Evolutionary conservation across 2,888 invertebrate species (phyloP), one percentile per base, ranked within the genome.

Genomic region (Drosophila acutilabella): DNA sequence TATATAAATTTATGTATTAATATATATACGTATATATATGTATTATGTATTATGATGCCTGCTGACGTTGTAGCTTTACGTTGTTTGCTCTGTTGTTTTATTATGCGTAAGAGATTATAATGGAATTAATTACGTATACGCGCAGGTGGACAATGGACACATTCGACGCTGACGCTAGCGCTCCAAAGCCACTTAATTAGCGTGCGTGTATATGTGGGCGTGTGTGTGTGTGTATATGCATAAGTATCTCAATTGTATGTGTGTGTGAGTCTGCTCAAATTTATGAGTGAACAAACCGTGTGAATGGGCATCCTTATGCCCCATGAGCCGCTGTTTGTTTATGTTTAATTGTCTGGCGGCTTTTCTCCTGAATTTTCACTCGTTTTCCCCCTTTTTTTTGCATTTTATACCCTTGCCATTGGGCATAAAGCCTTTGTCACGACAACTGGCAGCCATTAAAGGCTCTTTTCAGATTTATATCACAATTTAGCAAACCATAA

Each of bases 31-130:
- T 36, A 36, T 36, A 13, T 36, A 36, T 36, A 2, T 11, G 13
- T 13, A 14, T 33, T 20, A 50, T 59, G 67, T 67, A 51, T 72
- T 60, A 65, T 80, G 78, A 73, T 78, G 67, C 45, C 61, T 54
- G 73, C 51, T 59, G 61, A 41, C 52, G 41, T 20, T 52, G 50
- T 54, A 60, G 61, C 61, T 57, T 52, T 58, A 42, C 59, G 68
- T 30, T 80, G 65, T 79, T 68, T 73, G 65, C 68, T 59, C 61
- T 73, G 67, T 74, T 78, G 72, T 76, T 74, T 88, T 80, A 88
- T 88, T 85, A 82, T 82, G 88, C 88, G 85, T 85, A 85, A 85
- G 85, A 85, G 83, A 84, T 84, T 84, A 84, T 81, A 88, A 82
- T 77, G 88, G 68, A 79, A 84, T 84, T 84, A 84, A 84, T 84